phyloP scores from a whole-genome alignment of 2,797 vertebrate species.

The Brachyalestes nurse region DNA sequence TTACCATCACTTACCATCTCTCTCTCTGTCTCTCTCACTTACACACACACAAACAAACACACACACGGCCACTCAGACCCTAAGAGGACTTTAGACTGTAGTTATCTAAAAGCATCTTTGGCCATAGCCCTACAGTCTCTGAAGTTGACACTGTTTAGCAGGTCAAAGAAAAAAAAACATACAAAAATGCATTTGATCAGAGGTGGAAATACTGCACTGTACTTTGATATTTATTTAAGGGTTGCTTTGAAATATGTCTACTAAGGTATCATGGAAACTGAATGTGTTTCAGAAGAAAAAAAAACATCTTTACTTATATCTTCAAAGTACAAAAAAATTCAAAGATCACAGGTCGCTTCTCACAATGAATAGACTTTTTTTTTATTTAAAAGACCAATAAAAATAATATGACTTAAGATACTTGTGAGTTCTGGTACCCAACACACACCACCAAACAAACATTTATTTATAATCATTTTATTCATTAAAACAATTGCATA shows the following conservation, averaged over 20 bases:
- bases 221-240: background rate
- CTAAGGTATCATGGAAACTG: background rate
- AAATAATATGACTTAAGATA: no score
- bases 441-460: no score
- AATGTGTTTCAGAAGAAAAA: no score
- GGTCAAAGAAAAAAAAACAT: background rate
- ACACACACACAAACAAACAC: background rate
- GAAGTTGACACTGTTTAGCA: background rate
- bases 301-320: no score
- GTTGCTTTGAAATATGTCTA: background rate
- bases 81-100: background rate
- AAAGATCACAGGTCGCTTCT: no score
- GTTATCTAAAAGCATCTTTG: background rate
- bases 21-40: constrained; percentile 18
- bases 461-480: no score
- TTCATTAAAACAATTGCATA: no score
- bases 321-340: no score
- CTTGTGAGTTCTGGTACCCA: no score
- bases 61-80: constrained; percentile 5
- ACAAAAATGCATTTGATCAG: background rate
- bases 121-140: background rate
- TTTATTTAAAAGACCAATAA: no score
- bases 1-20: constrained; percentile 49
- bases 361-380: no score
- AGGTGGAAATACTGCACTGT: background rate